These are phyloP conservation scores for Chaenogobius annularis DNA, from an alignment of 2,113 vertebrate species.

Conservation along the genomic window DNA sequence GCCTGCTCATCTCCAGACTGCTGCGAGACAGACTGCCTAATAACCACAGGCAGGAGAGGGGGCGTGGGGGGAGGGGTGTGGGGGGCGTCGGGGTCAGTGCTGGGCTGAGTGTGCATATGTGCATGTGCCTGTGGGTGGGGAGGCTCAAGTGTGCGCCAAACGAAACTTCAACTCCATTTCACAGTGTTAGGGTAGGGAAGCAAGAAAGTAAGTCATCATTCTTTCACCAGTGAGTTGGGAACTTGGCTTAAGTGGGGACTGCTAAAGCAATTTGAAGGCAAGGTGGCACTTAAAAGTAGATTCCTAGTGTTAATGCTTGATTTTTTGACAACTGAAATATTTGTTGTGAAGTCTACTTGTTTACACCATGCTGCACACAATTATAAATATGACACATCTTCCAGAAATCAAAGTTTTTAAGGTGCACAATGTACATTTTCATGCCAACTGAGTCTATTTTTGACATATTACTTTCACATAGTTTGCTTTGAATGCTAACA, in stretches of 20 bases:
- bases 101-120: constrained; percentile 45
- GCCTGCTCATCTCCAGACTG: constrained; percentile 33
- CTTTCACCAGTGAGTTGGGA: not conserved
- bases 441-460: too few species aligned
- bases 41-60: constrained; percentile 40
- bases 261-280: not conserved
- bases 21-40: constrained; percentile 55
- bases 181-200: too few species aligned
- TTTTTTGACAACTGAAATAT: too few species aligned
- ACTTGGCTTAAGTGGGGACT: not conserved
- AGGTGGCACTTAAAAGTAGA: not conserved
- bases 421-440: too few species aligned
- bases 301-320: too few species aligned
- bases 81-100: constrained; percentile 56
- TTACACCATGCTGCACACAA: too few species aligned
- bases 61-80: constrained; percentile 21
- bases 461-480: too few species aligned
- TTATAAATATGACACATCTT: too few species aligned
- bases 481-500: too few species aligned
- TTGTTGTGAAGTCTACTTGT: too few species aligned
- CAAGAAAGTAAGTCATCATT: not conserved
- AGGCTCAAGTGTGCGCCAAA: constrained; percentile 3
- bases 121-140: constrained; percentile 19
- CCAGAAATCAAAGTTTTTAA: not conserved
- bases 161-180: constrained; percentile 5